Conservation (phyloP, 2,797 vertebrate species). For the Ibycter americanus region DNA sequence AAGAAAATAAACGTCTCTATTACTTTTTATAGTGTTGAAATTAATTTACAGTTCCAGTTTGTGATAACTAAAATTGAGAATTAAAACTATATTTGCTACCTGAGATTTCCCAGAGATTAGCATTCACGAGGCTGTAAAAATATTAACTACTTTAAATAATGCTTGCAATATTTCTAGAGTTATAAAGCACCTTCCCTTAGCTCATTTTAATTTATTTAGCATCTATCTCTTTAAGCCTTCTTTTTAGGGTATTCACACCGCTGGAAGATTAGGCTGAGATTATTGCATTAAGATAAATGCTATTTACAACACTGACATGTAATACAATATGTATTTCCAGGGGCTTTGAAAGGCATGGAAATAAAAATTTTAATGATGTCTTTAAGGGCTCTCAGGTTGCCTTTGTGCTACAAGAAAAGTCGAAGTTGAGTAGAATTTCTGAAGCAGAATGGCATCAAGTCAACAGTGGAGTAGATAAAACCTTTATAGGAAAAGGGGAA, state of each 20-base stretch:
- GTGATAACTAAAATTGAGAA: constrained; percentile 52
- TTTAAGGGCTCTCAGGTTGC: constrained; percentile 3
- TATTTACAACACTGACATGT: constrained; percentile 34
- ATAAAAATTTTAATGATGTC: neutral
- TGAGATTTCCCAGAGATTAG: constrained; percentile 58
- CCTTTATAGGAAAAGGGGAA: neutral
- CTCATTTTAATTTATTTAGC: constrained; percentile 52
- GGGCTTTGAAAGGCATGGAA: neutral
- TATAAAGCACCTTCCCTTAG: constrained; percentile 38
- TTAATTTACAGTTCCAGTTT: constrained; percentile 67
- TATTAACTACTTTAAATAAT: constrained; percentile 69
- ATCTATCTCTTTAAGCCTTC: constrained; percentile 14
- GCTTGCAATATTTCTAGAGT: constrained; percentile 43
- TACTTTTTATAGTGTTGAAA: constrained; percentile 59
- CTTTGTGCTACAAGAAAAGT: neutral
- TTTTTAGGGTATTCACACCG: constrained; percentile 3
- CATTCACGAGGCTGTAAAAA: constrained; percentile 59
- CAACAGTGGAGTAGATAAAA: constrained; percentile 15
- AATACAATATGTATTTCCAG: constrained; percentile 1
- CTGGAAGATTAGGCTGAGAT: constrained; percentile 38
- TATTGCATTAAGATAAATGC: constrained; percentile 41
- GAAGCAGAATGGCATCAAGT: neutral
- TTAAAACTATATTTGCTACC: constrained; percentile 65
- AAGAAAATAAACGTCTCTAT: constrained; percentile 71
- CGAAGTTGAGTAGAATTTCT: neutral